Evolutionary conservation across 2,888 invertebrate genomes (phyloP), one percentile per base, ranked within the genome.

Genomic region (Stenurella melanura): DNA sequence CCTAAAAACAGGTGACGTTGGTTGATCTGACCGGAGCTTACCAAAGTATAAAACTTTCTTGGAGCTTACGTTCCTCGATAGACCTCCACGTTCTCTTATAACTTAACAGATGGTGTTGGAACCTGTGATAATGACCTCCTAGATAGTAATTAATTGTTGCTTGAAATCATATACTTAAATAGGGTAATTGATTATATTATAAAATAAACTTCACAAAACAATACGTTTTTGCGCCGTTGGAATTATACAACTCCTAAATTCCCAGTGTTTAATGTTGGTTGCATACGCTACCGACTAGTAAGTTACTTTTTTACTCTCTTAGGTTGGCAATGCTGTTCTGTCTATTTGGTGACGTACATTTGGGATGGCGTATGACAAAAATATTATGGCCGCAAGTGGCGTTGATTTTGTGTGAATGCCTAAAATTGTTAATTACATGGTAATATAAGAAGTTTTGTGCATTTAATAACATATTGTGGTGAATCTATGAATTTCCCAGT

Each of bases 351-450:
- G 67, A 67, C 67, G 67, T 67, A 67, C n/a, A n/a, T 50, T 42
- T 26, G 54, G 10, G 72, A 63, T 54, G 72, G 26, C 72, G 72
- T 72, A 50, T 72, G 54, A 72, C 54, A 72, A 54, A 72, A 72
- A 72, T 72, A 72, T 72, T 61, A 72, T 72, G 72, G 72, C 72
- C 17, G 50, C 54, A 21, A 63, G 63, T 72, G 19, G 72, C 72
- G 72, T 72, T 72, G 72, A 72, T 72, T 72, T 63, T 61, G 54
- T 54, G 54, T 72, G 50, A 61, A 63, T n/a, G 9, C 21, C 0
- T 19, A 58, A 58, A 58, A 19, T 11, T 58, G 11, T 19, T 18
- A 21, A 58, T 12, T 11, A 19, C 19, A 19, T 7, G 42, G 1
- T n/a, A 50, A 50, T 50, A 50, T 12, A 50, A 21, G 21, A 21